phyloP scores from a whole-genome alignment of 1,140 invertebrate species.

The Bombus polaris region DNA sequence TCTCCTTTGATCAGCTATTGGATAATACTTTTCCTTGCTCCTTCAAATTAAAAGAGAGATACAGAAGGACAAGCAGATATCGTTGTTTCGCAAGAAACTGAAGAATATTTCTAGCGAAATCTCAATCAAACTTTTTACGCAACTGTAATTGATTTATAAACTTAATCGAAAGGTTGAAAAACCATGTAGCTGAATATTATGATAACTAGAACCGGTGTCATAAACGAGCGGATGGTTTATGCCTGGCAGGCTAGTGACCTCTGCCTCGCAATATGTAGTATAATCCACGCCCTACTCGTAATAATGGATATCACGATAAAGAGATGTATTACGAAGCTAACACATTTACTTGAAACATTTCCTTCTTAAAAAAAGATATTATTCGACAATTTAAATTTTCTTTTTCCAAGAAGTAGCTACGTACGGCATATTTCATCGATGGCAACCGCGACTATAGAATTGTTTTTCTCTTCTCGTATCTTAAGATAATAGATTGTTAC shows the following conservation, averaged over 20 bases:
- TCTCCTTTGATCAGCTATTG: too few species aligned
- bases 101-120: background rate
- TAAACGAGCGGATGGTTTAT: slow-evolving; percentile 42
- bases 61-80: background rate
- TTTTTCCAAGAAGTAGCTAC: background rate
- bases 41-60: background rate
- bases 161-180: background rate
- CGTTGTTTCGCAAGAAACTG: background rate
- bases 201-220: slow-evolving; percentile 26
- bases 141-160: background rate
- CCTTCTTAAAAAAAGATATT: background rate
- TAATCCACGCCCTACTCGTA: slow-evolving; percentile 57
- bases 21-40: background rate
- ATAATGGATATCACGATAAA: slow-evolving; percentile 59
- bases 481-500: too few species aligned
- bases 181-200: background rate
- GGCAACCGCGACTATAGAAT: too few species aligned
- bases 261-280: slow-evolving; percentile 51
- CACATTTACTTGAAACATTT: background rate
- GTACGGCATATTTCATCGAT: too few species aligned
- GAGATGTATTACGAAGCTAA: slow-evolving; percentile 35
- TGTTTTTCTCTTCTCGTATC: too few species aligned
- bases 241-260: slow-evolving; percentile 55
- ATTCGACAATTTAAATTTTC: background rate
- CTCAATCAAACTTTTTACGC: background rate